Evolutionary conservation across 2,113 vertebrate species (phyloP), one percentile per base, ranked within the genome.

Genomic region (Cacatua alba): DNA sequence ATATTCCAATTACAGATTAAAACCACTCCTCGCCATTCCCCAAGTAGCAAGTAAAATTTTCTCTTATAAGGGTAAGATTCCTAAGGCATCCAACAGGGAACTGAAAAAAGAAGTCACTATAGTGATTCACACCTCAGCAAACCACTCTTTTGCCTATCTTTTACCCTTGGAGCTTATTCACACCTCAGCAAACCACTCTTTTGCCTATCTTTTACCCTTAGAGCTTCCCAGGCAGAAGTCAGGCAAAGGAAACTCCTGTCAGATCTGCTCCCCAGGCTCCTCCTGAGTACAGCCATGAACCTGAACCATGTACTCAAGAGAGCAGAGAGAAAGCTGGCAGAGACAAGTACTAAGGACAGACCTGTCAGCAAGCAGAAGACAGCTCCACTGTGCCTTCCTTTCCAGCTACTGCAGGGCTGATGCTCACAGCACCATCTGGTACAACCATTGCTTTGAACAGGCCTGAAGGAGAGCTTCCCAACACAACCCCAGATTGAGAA

Each of bases 301-400:
- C 17, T 29, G 46, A 84, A 37, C 49, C 6, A 2, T 33, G 55
- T 14, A 25, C n/a, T 11, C 65, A 35, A 52, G 1, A 0, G 26
- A 71, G 59, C 65, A 65, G 52, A 0, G 3, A 72, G 18, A 46
- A 8, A 3, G 21, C 37, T 31, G 13, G 60, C n/a, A 83, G 44
- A 82, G 43, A 8, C 0, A 0, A 71, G 37, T 2, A 14, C 37
- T 9, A 25, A 1, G 2, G 65, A 16, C 21, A 86, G 46, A 70
- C 16, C 8, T 62, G 26, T 44, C 9, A 17, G 46, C 19, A n/a
- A 0, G 0, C 25, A 75, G 69, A n/a, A 51, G n/a, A 20, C 0
- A 0, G 2, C 10, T 49, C 12, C 62, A 46, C 18, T 28, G 4
- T 12, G 43, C 39, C 23, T 46, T 15, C 2, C 63, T 25, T 35